These are phyloP conservation scores for Agonopterix subpropinquella DNA, from an alignment of 2,888 invertebrate genomes.

Conservation along the genomic window DNA sequence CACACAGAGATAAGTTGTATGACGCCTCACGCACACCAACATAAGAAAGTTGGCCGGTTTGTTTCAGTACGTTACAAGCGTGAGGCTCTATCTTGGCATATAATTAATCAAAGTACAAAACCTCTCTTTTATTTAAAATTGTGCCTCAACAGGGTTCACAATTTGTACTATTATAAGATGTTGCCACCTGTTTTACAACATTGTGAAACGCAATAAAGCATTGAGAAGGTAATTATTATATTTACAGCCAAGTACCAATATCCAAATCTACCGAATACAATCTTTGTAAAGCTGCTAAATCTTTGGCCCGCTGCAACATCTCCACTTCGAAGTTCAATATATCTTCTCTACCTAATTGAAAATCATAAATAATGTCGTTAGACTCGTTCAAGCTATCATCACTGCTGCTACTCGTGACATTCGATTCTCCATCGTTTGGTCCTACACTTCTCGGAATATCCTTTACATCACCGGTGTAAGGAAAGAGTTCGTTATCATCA, in stretches of 20 bases:
- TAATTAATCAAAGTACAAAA: no score
- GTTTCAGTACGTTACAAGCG: no score
- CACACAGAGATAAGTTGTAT: no score
- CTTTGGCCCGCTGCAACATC: conserved; percentile 28
- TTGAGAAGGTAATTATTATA: no score
- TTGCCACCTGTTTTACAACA: no score
- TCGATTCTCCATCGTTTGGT: neutral
- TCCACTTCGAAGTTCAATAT: conserved; percentile 22
- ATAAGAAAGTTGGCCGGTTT: no score
- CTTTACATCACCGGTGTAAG: conserved; percentile 5
- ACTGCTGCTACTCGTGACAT: conserved; percentile 1
- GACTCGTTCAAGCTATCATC: conserved; percentile 9
- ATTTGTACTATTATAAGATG: no score
- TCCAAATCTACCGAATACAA: conserved; percentile 39
- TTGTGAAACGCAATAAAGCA: no score
- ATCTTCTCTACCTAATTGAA: conserved; percentile 16
- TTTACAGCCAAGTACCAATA: conserved; percentile 21
- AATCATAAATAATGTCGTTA: conserved; percentile 16
- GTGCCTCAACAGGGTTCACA: no score
- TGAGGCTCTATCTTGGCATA: no score
- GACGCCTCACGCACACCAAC: no score
- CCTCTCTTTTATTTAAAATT: no score
- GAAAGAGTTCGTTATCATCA: conserved; percentile 9
- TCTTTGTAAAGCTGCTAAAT: conserved; percentile 40
- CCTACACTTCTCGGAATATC: conserved; percentile 8